These are phyloP conservation scores for Lepidocyrtoides sp. DNA, from an alignment of 2,888 invertebrate species.

Conservation along the genomic window DNA sequence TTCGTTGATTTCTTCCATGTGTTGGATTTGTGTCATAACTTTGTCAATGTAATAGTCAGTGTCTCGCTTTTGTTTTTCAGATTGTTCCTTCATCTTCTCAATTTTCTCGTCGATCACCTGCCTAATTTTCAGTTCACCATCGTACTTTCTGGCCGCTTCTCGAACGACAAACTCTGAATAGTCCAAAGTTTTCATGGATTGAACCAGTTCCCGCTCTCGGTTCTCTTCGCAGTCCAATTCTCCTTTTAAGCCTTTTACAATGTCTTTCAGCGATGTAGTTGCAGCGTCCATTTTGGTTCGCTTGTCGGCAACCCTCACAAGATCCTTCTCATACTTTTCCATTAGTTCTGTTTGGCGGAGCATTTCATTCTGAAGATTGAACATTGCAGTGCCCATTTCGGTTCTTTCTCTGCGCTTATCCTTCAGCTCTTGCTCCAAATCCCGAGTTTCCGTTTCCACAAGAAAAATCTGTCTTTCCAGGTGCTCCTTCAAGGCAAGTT, in stretches of 20 bases:
- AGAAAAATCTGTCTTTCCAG: constrained; percentile 90
- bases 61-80: constrained; percentile 84
- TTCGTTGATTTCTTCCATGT: constrained; percentile 84
- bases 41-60: constrained; percentile 85
- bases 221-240: constrained; percentile 89
- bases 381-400: constrained; percentile 89
- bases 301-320: constrained; percentile 88
- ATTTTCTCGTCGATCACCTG: constrained; percentile 84
- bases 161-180: constrained; percentile 84
- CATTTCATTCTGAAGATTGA: constrained; percentile 90
- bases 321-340: constrained; percentile 88
- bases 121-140: constrained; percentile 83
- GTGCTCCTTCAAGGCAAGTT: constrained; percentile 90
- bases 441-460: constrained; percentile 90
- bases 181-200: constrained; percentile 83
- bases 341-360: constrained; percentile 88
- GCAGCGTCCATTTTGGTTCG: constrained; percentile 88
- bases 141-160: constrained; percentile 83
- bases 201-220: constrained; percentile 85
- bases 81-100: constrained; percentile 81
- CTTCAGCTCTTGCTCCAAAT: constrained; percentile 88
- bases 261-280: constrained; percentile 87
- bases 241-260: constrained; percentile 88
- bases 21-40: constrained; percentile 83
- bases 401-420: constrained; percentile 88